Evolutionary conservation across 2,113 vertebrate species (phyloP), one percentile per base, ranked within the genome.

Genomic region (Hoplias malabaricus): DNA sequence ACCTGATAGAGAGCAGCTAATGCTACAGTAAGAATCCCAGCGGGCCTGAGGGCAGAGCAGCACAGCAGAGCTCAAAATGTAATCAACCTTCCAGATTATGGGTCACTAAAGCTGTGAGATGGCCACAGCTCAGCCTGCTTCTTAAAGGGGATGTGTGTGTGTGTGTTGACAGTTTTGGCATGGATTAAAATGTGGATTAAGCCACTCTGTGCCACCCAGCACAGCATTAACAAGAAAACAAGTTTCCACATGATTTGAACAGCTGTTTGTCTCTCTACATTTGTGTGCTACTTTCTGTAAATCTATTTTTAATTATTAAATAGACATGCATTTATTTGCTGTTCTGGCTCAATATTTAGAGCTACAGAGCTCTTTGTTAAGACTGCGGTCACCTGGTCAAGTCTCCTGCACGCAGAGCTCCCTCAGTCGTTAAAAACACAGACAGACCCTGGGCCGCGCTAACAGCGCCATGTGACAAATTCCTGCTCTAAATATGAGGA

Each of bases 51-150:
- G 86, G 87, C 87, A 85, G 90, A 91, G 87, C 90, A 84, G 87
- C 88, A 89, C 88, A 88, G 87, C 82, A 83, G 84, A 87, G 88
- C 89, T 91, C 87, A 90, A 88, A 89, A 92, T 92, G 89, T 93
- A 92, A 94, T 94, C 93, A 93, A 94, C 91, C 91, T 92, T 91
- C 93, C 88, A 93, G 93, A 94, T 91, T 94, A 94, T 93, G 89
- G 89, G 86, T 92, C 75, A 34, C 88, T 89, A 92, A 92, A 94
- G 92, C 93, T 93, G 91, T 88, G 91, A 90, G 91, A 92, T 88
- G 88, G 91, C 86, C 91, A 90, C 86, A 79, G 90, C 87, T 90
- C 85, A 78, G 87, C 89, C 88, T 87, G 90, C 90, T 92, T 88
- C 90, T 93, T 93, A 93, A 93, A 90, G 6, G 6, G n/a, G 46